Evolutionary conservation across 2,888 invertebrate species (phyloP).

Genomic region (Magallana nippona): DNA sequence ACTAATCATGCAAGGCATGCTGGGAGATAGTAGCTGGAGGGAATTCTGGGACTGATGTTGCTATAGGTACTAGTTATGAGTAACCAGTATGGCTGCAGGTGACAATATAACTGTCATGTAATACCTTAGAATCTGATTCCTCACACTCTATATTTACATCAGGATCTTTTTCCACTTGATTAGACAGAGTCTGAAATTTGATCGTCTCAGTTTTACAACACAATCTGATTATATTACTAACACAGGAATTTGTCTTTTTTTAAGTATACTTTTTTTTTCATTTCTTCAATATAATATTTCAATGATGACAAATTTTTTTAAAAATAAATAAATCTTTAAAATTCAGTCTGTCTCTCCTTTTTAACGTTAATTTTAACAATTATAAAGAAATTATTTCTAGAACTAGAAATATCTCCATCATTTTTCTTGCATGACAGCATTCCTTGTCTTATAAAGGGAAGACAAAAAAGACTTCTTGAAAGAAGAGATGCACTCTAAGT

Average conservation of each 20-base stretch:
- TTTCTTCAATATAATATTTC: too few species aligned
- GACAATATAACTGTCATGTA: slow-evolving; percentile 34
- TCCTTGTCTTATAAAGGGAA: not conserved
- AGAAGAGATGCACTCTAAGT: slow-evolving; percentile 29
- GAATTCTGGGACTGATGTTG: slow-evolving; percentile 40
- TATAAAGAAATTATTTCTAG: not conserved
- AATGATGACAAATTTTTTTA: too few species aligned
- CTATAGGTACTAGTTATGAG: slow-evolving; percentile 30
- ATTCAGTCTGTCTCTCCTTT: too few species aligned
- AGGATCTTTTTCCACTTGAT: slow-evolving; percentile 21
- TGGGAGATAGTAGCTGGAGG: slow-evolving; percentile 36
- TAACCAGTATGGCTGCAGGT: slow-evolving; percentile 40
- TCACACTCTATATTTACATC: slow-evolving; percentile 35
- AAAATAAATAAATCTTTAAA: too few species aligned
- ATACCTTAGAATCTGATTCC: slow-evolving; percentile 31
- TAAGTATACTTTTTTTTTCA: too few species aligned
- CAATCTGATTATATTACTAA: not conserved
- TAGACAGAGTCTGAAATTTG: slow-evolving; percentile 37
- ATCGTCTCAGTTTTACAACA: slow-evolving; percentile 24
- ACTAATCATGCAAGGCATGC: slow-evolving; percentile 44
- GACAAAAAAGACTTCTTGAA: slow-evolving; percentile 8
- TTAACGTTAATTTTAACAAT: too few species aligned
- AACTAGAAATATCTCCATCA: slow-evolving; percentile 3
- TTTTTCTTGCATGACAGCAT: slow-evolving; percentile 31
- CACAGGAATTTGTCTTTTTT: not conserved